A percentile compares a stretch with the other conserved stretches of the same genome.
Conservation (phyloP, 2,113 vertebrate genomes). For the Spheniscus mendiculus region DNA sequence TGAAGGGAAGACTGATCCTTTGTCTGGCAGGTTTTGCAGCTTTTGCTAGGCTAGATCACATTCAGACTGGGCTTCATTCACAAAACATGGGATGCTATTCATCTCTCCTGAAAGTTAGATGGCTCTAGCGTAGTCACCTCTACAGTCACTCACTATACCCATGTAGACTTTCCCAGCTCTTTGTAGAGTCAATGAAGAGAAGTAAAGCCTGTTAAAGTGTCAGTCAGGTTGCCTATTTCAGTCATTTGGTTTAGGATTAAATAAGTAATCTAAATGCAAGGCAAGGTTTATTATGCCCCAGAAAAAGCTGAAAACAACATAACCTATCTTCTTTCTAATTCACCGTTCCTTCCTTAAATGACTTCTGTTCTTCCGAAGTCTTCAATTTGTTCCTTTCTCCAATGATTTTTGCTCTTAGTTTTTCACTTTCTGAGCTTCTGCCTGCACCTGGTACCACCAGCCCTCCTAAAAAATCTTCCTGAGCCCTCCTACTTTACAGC, state of each 20-base stretch:
- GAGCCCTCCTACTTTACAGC: background rate
- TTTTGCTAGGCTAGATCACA: background rate
- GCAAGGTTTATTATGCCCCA: background rate
- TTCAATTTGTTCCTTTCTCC: background rate
- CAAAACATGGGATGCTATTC: background rate
- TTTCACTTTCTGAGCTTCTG: background rate
- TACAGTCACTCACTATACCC: background rate
- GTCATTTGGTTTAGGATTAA: background rate
- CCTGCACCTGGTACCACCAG: background rate
- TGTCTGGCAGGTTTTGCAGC: background rate
- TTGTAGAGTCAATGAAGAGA: background rate
- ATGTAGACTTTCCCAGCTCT: fast-evolving
- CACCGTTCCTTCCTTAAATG: background rate
- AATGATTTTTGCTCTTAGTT: background rate
- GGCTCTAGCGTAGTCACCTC: background rate
- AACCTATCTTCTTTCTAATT: background rate
- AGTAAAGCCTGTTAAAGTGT: background rate
- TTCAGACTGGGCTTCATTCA: background rate
- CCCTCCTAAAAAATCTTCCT: background rate
- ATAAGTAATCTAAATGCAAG: background rate
- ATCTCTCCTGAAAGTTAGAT: background rate
- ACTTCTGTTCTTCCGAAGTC: background rate
- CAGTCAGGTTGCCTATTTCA: background rate
- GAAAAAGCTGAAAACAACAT: background rate
- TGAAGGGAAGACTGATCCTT: background rate